Evolutionary conservation across 2,888 invertebrate species (phyloP), one percentile per base, ranked within the genome.

Genomic region (Lasius platythorax): DNA sequence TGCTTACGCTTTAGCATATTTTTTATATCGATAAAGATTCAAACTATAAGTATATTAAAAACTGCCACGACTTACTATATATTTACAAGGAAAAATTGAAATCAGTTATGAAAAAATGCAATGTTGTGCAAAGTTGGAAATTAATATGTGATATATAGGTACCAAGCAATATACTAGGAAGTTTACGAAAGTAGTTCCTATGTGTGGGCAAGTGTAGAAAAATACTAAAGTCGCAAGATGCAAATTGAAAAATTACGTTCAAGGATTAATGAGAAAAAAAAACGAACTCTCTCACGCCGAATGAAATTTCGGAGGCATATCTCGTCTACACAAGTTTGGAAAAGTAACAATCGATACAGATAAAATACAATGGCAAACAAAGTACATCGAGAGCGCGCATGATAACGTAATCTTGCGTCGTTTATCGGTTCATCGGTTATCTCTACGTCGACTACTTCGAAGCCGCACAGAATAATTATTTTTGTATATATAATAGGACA

Each of bases 361-460:
- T 43, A 53, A 53, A 53, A 43, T 11, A 61, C 37, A 33, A 11
- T 3, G 82, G 68, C 87, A 58, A 23, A 87, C 89, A 87, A 89
- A 89, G 85, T 83, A 53, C 18, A 79, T 84, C 79, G 85, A 87
- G 63, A 87, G 63, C 68, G 64, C 64, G 43, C 43, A 30, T 30
- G 74, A 72, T 79, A 79, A 79, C 74, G 28, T 46, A 61, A 50
- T 73, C 30, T 46, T n/a, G 15, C 33, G 18, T n/a, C 23, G 40
- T 30, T 33, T 23, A 46, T 30, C 37, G 18, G 50, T 76, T 46
- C 23, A 23, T 46, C 68, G 37, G 0, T 37, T 37, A 37, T 37
- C n/a, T 66, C 64, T 18, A 23, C 12, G 74, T 88, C 88, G 87
- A 53, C 76, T 63, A 79, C 89, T 89, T 88, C 89, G 88, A 81